Percentiles rank a stretch among this genome's conserved stretches.
Conservation (phyloP, 2,113 vertebrate species). For the Thryonomys swinderianus region DNA sequence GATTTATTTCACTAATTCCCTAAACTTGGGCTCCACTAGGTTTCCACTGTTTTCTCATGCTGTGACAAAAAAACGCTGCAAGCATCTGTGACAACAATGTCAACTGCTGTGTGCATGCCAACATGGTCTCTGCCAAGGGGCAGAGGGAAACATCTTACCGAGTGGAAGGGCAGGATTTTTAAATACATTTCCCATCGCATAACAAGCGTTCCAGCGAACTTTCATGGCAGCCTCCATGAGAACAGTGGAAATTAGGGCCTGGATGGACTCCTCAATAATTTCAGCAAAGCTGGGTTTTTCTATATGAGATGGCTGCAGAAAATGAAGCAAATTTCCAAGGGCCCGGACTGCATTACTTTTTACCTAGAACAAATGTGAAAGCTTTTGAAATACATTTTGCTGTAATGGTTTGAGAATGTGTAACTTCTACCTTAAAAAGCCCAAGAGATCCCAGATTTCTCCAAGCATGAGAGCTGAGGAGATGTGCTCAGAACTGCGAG, state of each 20-base stretch:
- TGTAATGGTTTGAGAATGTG: neutral
- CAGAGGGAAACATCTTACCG: slow-evolving; percentile 85
- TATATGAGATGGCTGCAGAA: slow-evolving; percentile 92
- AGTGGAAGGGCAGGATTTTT: slow-evolving; percentile 94
- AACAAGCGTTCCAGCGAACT: slow-evolving; percentile 98
- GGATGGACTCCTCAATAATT: slow-evolving; percentile 92
- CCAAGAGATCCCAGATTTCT: neutral
- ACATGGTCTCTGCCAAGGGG: neutral
- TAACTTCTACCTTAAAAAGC: neutral
- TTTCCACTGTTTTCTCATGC: neutral
- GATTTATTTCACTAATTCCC: neutral
- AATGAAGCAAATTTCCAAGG: slow-evolving; percentile 96
- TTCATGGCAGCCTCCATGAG: slow-evolving; percentile 96
- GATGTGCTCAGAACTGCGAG: neutral
- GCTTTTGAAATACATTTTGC: slow-evolving; percentile 37
- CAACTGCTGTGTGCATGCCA: neutral
- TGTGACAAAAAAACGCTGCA: neutral
- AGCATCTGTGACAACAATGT: neutral
- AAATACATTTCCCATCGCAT: slow-evolving; percentile 96
- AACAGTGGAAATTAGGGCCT: slow-evolving; percentile 92
- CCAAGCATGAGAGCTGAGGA: neutral
- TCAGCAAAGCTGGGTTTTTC: slow-evolving; percentile 90
- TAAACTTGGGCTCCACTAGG: neutral
- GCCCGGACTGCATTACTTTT: slow-evolving; percentile 96
- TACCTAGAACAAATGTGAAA: slow-evolving; percentile 86